Evolutionary conservation across 2,113 vertebrate species (phyloP).

Genomic region (Larimichthys polyactis): DNA sequence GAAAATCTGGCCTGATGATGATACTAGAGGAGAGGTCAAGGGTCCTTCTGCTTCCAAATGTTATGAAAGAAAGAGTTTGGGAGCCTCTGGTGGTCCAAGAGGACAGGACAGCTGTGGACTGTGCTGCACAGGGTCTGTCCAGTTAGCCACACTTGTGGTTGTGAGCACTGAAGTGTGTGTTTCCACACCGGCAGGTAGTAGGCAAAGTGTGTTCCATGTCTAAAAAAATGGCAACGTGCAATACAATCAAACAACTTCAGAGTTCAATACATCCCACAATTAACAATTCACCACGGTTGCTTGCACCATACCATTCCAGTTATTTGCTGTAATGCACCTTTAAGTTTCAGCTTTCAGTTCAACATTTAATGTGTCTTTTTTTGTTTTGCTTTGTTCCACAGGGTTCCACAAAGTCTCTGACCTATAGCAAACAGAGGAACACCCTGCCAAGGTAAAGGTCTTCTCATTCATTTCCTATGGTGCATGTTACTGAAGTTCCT

Average conservation of each 20-base stretch:
- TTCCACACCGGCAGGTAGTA: neutral
- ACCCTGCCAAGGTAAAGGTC: slow-evolving; percentile 75
- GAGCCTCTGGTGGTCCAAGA: neutral
- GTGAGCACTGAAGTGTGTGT: no score
- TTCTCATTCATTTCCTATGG: neutral
- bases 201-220: neutral
- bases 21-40: neutral
- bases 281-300: neutral
- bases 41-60: neutral
- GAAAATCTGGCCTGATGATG: neutral
- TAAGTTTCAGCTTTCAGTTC: no score
- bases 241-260: neutral
- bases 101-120: neutral
- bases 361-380: neutral
- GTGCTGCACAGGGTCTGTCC: neutral
- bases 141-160: neutral
- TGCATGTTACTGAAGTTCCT: neutral
- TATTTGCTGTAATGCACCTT: neutral
- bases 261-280: neutral
- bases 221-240: neutral
- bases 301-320: neutral
- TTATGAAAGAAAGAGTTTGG: neutral
- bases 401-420: slow-evolving; percentile 81
- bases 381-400: slow-evolving; percentile 22
- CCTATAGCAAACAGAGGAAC: slow-evolving; percentile 80